Evolutionary conservation across 2,888 invertebrate species (phyloP), one percentile per base, ranked within the genome.

Genomic region (Proisotoma minuta): DNA sequence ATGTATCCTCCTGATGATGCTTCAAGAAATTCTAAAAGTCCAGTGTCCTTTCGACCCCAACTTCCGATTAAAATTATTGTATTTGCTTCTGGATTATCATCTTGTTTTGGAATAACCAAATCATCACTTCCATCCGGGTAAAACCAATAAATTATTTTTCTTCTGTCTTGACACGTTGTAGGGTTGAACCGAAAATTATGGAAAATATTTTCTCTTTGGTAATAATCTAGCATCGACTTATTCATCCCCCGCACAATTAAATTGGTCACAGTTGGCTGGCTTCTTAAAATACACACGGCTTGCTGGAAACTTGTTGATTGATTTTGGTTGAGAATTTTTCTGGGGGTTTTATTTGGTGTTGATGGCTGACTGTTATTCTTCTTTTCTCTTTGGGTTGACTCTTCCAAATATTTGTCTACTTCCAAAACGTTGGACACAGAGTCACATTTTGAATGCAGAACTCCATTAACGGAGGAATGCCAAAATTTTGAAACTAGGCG

Each of bases 41-140:
- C 66, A 34, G 26, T 54, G 43, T 66, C 66, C 24, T 60, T 66
- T 8, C 60, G 57, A 10, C 60, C 63, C 63, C 63, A 66, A 28
- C 56, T 54, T 24, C 66, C 66, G 23, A 66, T 63, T 1, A 63
- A 43, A 10, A 60, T 29, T 8, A 66, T 24, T 4, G 54, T 48
- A 5, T 39, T 27, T 26, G 52, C 27, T 8, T 28, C 18, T 8
- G 52, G 52, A 12, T n/a, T 28, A 15, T 24, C 15, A 8, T 28
- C 5, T 10, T 3, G 3, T 23, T 4, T 4, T 10, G 52, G 28
- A 27, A 63, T 53, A n/a, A 66, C 27, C 15, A 63, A 28, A 24
- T 63, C 54, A 34, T 66, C 66, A 43, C 22, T 53, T 1, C 66
- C 66, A 34, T 63, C 63, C 5, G 66, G 66, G 27, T 66, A 66